phyloP scores from a whole-genome alignment of 2,797 vertebrate genomes.

The Glyptemys insculpta region DNA sequence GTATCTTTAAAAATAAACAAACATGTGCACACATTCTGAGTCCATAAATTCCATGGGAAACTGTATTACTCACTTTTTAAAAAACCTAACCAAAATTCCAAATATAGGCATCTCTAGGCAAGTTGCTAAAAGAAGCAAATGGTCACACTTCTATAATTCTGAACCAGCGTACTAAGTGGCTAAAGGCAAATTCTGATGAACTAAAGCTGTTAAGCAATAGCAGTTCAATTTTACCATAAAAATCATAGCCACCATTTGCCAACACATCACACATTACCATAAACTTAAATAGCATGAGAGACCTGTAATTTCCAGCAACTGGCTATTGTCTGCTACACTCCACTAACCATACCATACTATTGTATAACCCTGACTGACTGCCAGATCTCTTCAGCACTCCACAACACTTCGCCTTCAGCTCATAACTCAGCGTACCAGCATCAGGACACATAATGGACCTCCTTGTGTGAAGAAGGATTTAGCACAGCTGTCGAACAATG shows the following conservation, averaged over 20 bases:
- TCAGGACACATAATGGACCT: slow-evolving; percentile 56
- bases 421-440: slow-evolving; percentile 40
- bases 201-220: slow-evolving; percentile 55
- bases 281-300: neutral
- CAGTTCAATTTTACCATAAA: slow-evolving; percentile 66
- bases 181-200: slow-evolving; percentile 59
- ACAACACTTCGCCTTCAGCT: slow-evolving; percentile 15
- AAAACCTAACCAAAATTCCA: neutral
- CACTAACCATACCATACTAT: slow-evolving; percentile 24
- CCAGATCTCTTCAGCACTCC: slow-evolving; percentile 20
- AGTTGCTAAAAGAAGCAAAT: neutral
- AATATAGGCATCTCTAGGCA: neutral
- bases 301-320: slow-evolving; percentile 45
- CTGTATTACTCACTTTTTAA: neutral
- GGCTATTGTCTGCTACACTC: slow-evolving; percentile 58
- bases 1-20: neutral
- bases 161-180: slow-evolving; percentile 33
- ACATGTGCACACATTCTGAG: neutral
- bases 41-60: neutral
- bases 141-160: neutral
- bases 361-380: slow-evolving; percentile 11
- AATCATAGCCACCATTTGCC: slow-evolving; percentile 62
- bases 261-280: slow-evolving; percentile 61
- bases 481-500: slow-evolving; percentile 45
- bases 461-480: slow-evolving; percentile 58